Conservation (phyloP, 2,113 vertebrate species). For the Thunnus thynnus region DNA sequence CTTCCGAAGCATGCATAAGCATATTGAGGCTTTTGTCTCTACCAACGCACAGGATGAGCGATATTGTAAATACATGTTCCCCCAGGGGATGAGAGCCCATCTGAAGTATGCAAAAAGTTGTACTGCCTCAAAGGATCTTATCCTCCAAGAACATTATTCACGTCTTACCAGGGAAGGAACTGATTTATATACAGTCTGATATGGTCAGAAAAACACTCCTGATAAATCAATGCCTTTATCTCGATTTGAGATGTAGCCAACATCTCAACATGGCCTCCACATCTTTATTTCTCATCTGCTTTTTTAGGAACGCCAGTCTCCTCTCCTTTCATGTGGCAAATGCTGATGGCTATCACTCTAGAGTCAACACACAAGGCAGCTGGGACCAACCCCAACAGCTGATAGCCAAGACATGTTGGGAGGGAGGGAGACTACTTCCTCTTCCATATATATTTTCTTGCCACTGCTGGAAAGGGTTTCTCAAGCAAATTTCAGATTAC, state of each 20-base stretch:
- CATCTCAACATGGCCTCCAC: conserved; percentile 55
- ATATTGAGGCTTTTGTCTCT: conserved; percentile 65
- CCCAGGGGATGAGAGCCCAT: conserved; percentile 29
- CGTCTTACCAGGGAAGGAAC: conserved; percentile 59
- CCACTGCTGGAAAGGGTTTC: conserved; percentile 30
- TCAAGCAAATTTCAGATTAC: conserved; percentile 19
- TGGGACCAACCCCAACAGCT: conserved; percentile 82
- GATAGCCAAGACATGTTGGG: conserved; percentile 75
- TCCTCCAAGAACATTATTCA: conserved; percentile 63
- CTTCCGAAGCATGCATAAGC: conserved; percentile 63
- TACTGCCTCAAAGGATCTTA: conserved; percentile 62
- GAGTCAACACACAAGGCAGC: conserved; percentile 83
- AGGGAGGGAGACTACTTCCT: conserved; percentile 57
- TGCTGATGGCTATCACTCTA: conserved; percentile 83
- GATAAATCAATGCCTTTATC: conserved; percentile 68
- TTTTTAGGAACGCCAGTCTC: conserved; percentile 73
- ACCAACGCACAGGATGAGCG: conserved; percentile 75
- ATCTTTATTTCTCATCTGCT: conserved; percentile 67
- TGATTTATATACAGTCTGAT: conserved; percentile 66
- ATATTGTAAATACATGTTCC: conserved; percentile 66
- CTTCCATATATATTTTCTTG: conserved; percentile 31
- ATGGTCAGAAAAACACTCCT: conserved; percentile 58
- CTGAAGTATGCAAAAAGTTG: conserved; percentile 60
- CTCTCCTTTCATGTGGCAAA: conserved; percentile 81
- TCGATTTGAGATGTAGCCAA: conserved; percentile 65